Evolutionary conservation across 2,113 vertebrate genomes (phyloP).

Genomic region (Chrysochloris asiatica): DNA sequence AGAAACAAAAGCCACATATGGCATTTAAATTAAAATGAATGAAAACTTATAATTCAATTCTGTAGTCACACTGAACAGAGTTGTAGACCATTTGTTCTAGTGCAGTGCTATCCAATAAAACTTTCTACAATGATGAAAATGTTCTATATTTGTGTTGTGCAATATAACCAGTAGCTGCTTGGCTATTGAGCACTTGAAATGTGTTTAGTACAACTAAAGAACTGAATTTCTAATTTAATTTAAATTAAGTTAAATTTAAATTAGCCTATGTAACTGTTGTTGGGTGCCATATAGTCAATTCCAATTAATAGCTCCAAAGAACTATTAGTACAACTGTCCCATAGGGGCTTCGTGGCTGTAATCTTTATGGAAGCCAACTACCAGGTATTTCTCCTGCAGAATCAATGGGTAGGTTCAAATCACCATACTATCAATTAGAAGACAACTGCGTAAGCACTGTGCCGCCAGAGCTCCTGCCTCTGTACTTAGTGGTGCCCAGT

Average conservation of each 20-base stretch:
- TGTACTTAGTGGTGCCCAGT: too few relatives aligned
- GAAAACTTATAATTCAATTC: not conserved
- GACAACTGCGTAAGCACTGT: not conserved
- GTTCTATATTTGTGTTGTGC: not conserved
- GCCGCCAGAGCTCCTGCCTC: too few relatives aligned
- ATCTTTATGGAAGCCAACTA: not conserved
- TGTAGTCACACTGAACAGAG: not conserved
- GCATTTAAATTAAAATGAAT: not conserved
- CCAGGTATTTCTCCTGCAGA: not conserved
- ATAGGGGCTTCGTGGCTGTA: not conserved
- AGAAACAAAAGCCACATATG: not conserved
- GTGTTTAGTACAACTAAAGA: not conserved
- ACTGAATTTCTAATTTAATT: conserved; percentile 3
- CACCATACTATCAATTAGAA: not conserved
- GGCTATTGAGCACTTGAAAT: not conserved
- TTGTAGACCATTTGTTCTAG: not conserved
- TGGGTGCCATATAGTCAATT: not conserved
- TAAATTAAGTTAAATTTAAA: not conserved
- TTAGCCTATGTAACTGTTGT: not conserved
- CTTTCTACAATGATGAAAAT: not conserved
- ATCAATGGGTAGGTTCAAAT: not conserved
- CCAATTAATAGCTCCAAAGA: not conserved
- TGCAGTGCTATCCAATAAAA: not conserved
- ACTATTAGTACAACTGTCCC: not conserved
- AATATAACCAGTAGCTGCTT: not conserved